Conservation (phyloP, 2,797 vertebrate genomes). For the Macropus fuliginosus region DNA sequence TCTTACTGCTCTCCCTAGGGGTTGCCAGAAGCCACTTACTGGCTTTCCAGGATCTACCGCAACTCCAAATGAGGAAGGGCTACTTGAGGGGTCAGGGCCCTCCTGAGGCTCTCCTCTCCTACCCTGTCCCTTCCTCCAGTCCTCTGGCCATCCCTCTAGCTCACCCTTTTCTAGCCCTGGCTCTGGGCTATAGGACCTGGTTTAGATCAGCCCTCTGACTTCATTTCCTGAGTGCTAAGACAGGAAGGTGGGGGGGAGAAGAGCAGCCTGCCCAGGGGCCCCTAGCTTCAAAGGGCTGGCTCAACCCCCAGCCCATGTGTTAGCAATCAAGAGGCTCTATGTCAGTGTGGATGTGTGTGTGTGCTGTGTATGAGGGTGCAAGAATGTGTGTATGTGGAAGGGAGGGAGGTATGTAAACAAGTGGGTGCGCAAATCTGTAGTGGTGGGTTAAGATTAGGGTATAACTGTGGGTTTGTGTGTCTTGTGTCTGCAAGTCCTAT, state of each 20-base stretch:
- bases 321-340: constrained; percentile 81
- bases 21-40: background rate
- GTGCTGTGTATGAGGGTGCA: background rate
- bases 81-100: background rate
- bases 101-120: background rate
- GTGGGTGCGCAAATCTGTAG: background rate
- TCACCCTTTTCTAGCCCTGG: constrained; percentile 33
- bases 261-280: constrained; percentile 76
- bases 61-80: background rate
- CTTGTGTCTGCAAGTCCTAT: background rate
- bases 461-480: rapidly evolving
- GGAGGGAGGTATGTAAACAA: background rate
- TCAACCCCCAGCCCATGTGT: constrained; percentile 82
- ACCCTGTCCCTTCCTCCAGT: background rate
- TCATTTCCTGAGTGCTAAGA: constrained; percentile 87
- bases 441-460: background rate
- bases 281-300: constrained; percentile 82
- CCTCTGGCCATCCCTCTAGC: background rate
- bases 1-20: background rate
- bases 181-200: constrained; percentile 68
- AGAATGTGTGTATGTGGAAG: background rate
- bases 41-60: background rate
- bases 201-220: constrained; percentile 86
- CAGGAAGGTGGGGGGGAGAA: constrained; percentile 73
- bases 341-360: constrained; percentile 28